phyloP scores from a whole-genome alignment of 1,140 invertebrate genomes.

The Bathynomus jamesi region DNA sequence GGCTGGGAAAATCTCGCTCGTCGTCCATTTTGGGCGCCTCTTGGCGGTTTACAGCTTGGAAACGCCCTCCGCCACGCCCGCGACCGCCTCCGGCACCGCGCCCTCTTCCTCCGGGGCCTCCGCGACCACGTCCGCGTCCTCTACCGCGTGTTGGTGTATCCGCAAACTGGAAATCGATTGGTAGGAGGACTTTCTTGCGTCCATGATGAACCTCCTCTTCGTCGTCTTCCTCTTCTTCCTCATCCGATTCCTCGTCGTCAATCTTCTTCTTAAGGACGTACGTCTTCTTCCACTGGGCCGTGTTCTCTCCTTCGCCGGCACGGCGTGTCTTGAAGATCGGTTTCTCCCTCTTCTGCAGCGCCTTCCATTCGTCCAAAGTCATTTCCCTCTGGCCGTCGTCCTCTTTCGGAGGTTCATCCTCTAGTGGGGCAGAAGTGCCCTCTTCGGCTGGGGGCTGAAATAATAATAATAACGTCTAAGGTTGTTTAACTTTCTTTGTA shows the following conservation, averaged over 20 bases:
- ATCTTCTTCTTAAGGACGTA: constrained; percentile 73
- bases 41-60: constrained; percentile 40
- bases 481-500: too few species aligned
- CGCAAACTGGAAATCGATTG: constrained; percentile 82
- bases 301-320: constrained; percentile 84
- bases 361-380: constrained; percentile 84
- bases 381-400: constrained; percentile 38
- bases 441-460: constrained; percentile 19
- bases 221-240: constrained; percentile 47
- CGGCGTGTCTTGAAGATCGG: constrained; percentile 83
- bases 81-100: constrained; percentile 41
- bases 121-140: constrained; percentile 53
- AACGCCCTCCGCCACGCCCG: constrained; percentile 42
- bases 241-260: constrained; percentile 56
- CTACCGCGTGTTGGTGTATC: constrained; percentile 62
- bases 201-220: constrained; percentile 69
- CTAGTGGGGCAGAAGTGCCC: constrained; percentile 41
- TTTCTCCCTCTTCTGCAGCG: constrained; percentile 57
- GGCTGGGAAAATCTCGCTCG: constrained; percentile 86
- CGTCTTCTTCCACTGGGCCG: constrained; percentile 86
- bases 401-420: constrained; percentile 60
- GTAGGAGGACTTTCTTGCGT: constrained; percentile 73
- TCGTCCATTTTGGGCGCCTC: constrained; percentile 88
- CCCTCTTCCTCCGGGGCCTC: constrained; percentile 46
- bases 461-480: neutral